Base-by-base conservation (phyloP, 2,888 invertebrate species). In the Scaptomyza tumidula region DNA sequence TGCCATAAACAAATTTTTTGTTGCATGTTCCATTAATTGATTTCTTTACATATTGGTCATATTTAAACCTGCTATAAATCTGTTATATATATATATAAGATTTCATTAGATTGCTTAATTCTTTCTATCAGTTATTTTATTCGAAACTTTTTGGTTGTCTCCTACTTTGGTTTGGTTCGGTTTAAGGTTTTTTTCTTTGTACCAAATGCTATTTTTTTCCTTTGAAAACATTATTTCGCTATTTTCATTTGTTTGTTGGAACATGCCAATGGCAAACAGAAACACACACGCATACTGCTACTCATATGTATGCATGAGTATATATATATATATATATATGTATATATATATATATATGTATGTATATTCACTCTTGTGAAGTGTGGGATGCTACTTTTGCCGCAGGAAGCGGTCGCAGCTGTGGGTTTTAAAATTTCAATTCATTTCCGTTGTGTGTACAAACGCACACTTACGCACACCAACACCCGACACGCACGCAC, bases 401-500 rank as follows among this genome's bases (percentile, higher is more conserved):
- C 86, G 88, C 84, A 88, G 88, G 86, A 84, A 84, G 88, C 88
- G 84, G 88, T 86, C 89, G 85, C 88, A 89, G 88, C 88, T 88
- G 88, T 80, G 82, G 86, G 77, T 86, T 89, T 88, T 87, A 83
- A 89, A 89, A 84, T 87, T 89, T 88, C 89, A 89, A 89, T 87
- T 88, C 84, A 85, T 86, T 89, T 88, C 86, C 89, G 75, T 77
- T 83, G 76, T 77, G 72, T 80, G 76, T 77, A 71, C 76, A 80
- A 68, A 77, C 86, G 68, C 68, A 59, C 67, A 72, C 73, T 39
- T 39, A 65, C 71, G 60, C 58, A 73, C 72, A 71, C 71, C 54
- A 35, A 46, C 58, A 52, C 24, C 24, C 43, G 46, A 52, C 43
- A 27, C 29, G 19, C 16, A n/a, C 56, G 14, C 29, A 44, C 56